Conservation (phyloP, 2,888 invertebrate genomes). For the Calephelis perditalis region DNA sequence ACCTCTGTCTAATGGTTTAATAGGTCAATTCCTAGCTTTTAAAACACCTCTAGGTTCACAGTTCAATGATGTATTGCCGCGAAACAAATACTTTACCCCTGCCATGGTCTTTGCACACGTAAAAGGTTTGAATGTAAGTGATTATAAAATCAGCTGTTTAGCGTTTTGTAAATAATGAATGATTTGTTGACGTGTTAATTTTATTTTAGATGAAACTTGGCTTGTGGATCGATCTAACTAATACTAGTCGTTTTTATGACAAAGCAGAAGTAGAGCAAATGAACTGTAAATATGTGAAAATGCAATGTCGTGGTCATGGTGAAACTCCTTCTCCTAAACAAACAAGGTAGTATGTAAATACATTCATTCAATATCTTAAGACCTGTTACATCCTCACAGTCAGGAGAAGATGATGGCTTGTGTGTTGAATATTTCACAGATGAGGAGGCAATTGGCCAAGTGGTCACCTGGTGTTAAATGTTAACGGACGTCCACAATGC, state of each 20-base stretch:
- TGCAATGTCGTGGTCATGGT: slow-evolving; percentile 94
- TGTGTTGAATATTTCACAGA: too few relatives aligned
- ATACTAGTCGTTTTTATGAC: slow-evolving; percentile 95
- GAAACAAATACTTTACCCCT: slow-evolving; percentile 89
- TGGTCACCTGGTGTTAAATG: too few relatives aligned
- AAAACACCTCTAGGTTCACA: slow-evolving; percentile 93
- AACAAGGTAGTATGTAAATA: slow-evolving; percentile 63
- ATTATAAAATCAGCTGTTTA: slow-evolving; percentile 16
- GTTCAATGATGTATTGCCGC: slow-evolving; percentile 91
- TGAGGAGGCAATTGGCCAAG: too few relatives aligned
- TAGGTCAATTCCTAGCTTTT: slow-evolving; percentile 94
- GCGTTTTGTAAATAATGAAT: slow-evolving; percentile 16
- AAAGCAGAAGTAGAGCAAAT: slow-evolving; percentile 85
- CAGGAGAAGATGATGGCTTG: too few relatives aligned
- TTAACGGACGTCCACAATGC: too few relatives aligned
- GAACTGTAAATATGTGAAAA: slow-evolving; percentile 90
- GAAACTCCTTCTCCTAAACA: slow-evolving; percentile 94
- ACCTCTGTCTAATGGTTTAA: slow-evolving; percentile 84
- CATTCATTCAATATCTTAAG: too few relatives aligned
- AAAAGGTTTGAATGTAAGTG: slow-evolving; percentile 84
- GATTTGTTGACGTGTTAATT: slow-evolving; percentile 28
- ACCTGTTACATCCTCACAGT: too few relatives aligned
- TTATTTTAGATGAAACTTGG: slow-evolving; percentile 87
- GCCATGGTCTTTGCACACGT: slow-evolving; percentile 91
- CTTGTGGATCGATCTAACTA: slow-evolving; percentile 97